Evolutionary conservation across 2,888 invertebrate species (phyloP), one percentile per base, ranked within the genome.

Genomic region (Crioceris asparagi): DNA sequence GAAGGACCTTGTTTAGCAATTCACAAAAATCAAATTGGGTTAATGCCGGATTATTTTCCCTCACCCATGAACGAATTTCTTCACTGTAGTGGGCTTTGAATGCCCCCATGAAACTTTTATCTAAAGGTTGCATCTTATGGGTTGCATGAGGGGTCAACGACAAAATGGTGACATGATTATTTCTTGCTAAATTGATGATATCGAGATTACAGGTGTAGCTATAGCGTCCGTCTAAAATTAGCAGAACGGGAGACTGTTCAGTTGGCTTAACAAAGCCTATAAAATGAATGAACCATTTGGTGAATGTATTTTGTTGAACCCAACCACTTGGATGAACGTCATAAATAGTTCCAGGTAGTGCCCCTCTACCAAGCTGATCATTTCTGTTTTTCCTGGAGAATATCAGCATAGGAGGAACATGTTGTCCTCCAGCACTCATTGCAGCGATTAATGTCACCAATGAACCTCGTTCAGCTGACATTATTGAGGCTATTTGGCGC

Each of bases 181-280:
- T 14, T 33, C 26, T 23, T 11, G 21, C 36, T 3, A 25, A 26
- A 11, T n/a, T 8, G 12, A 40, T 30, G 8, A 36, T 29, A 12
- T 36, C 39, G 10, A 39, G n/a, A 25, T 36, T 40, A 15, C 33
- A 19, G n/a, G 36, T 36, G 25, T 40, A 36, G 11, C 30, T 33
- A 15, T 32, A 25, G 18, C 33, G 33, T 10, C 36, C 40, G 29
- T 36, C 36, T 15, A 40, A 11, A 12, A 40, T 17, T 5, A 40
- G 19, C 3, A 40, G 18, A 3, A 40, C 29, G 23, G 37, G 40
- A 11, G 35, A 17, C 17, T 17, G 21, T 35, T 23, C 32, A 18
- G 33, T 15, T 26, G 38, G 32, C 10, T 17, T 19, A 19, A 34
- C 29, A 17, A 26, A 30, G 23, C 21, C 30, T 18, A 36, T 30